These are phyloP conservation scores for Pelecanoides urinatrix DNA, from an alignment of 2,113 vertebrate species.

Conservation along the genomic window DNA sequence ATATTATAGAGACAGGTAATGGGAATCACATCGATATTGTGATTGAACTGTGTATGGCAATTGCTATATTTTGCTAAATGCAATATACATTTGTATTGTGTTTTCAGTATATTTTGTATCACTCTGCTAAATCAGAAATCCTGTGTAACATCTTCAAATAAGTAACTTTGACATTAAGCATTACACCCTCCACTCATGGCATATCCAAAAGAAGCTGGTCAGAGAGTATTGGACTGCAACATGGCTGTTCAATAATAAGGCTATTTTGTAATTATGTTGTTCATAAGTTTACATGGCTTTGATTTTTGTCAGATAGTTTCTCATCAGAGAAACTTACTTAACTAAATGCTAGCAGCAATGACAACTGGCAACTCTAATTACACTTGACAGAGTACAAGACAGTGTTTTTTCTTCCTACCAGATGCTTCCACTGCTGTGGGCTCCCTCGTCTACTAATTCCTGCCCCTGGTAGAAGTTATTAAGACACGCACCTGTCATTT, in stretches of 20 bases:
- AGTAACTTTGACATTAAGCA: background rate
- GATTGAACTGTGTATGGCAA: background rate
- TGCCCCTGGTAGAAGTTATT: conserved; percentile 66
- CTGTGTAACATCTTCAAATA: background rate
- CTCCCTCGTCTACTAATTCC: conserved; percentile 63
- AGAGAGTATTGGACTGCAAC: background rate
- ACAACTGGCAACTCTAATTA: conserved; percentile 72
- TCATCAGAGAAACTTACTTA: conserved; percentile 65
- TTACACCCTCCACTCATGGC: background rate
- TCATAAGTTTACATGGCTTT: conserved; percentile 5
- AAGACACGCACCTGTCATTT: conserved; percentile 68
- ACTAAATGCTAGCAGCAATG: conserved; percentile 55
- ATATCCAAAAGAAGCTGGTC: background rate
- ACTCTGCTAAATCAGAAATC: background rate
- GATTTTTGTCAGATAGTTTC: conserved; percentile 50
- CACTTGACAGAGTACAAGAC: conserved; percentile 69
- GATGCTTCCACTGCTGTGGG: conserved; percentile 66
- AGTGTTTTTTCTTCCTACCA: conserved; percentile 63
- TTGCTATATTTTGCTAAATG: background rate
- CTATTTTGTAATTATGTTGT: conserved; percentile 6
- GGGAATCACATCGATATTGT: background rate
- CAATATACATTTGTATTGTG: background rate
- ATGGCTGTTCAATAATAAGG: background rate
- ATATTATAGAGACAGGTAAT: background rate
- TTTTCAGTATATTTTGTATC: background rate